phyloP scores from a whole-genome alignment of 2,113 vertebrate species.

The Anguilla rostrata region DNA sequence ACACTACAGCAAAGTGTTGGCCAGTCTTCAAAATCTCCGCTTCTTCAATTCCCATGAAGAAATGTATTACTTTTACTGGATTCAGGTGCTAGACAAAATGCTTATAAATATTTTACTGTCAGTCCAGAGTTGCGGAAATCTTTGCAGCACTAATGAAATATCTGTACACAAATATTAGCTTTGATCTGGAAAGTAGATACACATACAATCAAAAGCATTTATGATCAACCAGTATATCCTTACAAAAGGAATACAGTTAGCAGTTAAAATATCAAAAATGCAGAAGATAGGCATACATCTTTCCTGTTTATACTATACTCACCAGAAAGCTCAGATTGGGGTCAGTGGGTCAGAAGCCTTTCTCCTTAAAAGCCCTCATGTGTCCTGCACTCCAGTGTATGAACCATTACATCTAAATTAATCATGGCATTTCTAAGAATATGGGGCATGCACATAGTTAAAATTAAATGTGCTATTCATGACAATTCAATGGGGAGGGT shows the following conservation, averaged over 20 bases:
- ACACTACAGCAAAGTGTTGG: not conserved
- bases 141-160: not conserved
- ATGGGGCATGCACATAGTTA: conserved; percentile 23
- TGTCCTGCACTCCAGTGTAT: not conserved
- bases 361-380: conserved; percentile 13
- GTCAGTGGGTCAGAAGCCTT: conserved; percentile 37
- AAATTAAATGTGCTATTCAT: not conserved
- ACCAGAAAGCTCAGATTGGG: not conserved
- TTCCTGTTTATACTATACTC: not conserved
- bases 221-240: not conserved
- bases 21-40: not conserved
- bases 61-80: not conserved
- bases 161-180: not conserved
- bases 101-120: not conserved
- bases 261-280: not conserved
- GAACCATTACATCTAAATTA: conserved; percentile 48
- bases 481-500: too few species aligned
- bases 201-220: not conserved
- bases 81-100: not conserved
- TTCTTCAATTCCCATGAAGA: not conserved
- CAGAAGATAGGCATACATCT: conserved; percentile 19
- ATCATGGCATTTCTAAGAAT: conserved; percentile 44
- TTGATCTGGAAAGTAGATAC: not conserved
- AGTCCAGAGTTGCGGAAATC: not conserved
- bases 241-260: not conserved